Conservation (phyloP, 2,113 vertebrate species). For the Excalfactoria chinensis region DNA sequence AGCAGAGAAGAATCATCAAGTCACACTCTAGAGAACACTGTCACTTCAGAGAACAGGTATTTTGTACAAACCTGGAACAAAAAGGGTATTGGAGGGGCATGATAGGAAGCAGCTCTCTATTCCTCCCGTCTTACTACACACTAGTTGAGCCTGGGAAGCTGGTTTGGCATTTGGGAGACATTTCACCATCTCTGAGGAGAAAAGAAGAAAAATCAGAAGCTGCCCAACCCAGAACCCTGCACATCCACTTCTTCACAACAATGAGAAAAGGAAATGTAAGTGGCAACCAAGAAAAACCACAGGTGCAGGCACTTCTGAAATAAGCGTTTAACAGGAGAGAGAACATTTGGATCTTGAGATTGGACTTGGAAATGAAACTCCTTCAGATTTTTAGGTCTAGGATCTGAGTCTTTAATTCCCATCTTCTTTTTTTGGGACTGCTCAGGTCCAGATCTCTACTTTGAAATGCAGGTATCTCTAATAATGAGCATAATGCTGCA, state of each 20-base stretch:
- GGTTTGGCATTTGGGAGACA: conserved; percentile 87
- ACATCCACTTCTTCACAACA: background rate
- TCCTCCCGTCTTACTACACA: conserved; percentile 86
- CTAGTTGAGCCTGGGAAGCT: conserved; percentile 84
- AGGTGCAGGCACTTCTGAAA: background rate
- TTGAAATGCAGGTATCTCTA: background rate
- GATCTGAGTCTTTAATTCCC: background rate
- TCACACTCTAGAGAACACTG: background rate
- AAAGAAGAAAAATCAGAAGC: background rate
- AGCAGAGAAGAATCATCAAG: background rate
- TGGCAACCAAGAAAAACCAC: background rate
- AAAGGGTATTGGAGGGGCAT: conserved; percentile 89
- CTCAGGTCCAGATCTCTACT: background rate
- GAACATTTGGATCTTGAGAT: background rate
- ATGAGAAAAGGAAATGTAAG: background rate
- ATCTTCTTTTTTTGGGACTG: background rate
- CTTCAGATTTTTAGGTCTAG: background rate
- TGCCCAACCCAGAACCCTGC: background rate
- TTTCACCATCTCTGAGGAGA: conserved; percentile 87
- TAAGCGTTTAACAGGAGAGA: background rate
- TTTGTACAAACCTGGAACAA: conserved; percentile 85
- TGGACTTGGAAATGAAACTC: background rate
- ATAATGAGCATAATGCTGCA: background rate
- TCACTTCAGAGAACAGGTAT: background rate
- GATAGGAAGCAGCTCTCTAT: conserved; percentile 91